Conservation (phyloP, 2,888 invertebrate species). For the Macroteleia sp. region DNA sequence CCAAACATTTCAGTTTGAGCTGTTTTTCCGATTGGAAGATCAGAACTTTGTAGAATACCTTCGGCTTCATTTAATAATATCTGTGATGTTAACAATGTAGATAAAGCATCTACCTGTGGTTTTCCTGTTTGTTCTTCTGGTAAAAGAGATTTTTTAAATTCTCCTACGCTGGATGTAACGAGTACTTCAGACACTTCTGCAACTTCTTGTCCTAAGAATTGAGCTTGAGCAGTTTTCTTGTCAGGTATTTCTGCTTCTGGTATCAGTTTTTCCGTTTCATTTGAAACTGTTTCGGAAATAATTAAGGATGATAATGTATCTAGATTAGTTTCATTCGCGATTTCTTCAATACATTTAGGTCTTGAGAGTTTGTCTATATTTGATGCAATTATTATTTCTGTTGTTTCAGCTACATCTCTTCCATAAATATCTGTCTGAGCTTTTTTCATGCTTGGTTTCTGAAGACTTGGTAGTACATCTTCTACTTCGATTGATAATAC, state of each 20-base stretch:
- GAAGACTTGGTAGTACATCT: slow-evolving; percentile 64
- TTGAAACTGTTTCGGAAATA: slow-evolving; percentile 64
- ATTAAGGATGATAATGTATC: slow-evolving; percentile 69
- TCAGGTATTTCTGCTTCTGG: slow-evolving; percentile 16
- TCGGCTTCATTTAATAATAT: slow-evolving; percentile 70
- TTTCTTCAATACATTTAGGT: slow-evolving; percentile 69
- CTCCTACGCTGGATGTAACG: slow-evolving; percentile 71
- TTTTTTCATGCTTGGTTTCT: slow-evolving; percentile 66
- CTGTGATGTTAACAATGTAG: slow-evolving; percentile 70
- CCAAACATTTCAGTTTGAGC: slow-evolving; percentile 73
- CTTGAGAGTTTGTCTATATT: slow-evolving; percentile 65
- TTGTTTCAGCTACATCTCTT: slow-evolving; percentile 76
- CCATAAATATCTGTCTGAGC: slow-evolving; percentile 77
- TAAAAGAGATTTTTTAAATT: slow-evolving; percentile 57
- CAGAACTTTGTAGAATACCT: slow-evolving; percentile 55
- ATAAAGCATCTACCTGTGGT: slow-evolving; percentile 71
- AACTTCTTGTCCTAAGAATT: slow-evolving; percentile 74
- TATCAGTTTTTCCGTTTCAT: slow-evolving; percentile 34
- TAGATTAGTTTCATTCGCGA: slow-evolving; percentile 64
- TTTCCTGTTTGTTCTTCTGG: slow-evolving; percentile 74
- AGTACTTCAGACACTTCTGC: slow-evolving; percentile 81
- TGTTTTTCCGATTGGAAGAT: slow-evolving; percentile 50
- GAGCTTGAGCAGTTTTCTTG: slow-evolving; percentile 29
- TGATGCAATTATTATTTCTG: slow-evolving; percentile 74
- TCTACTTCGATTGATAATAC: slow-evolving; percentile 56